phyloP scores from a whole-genome alignment of 2,797 vertebrate species.

The Acanthurus tractus region DNA sequence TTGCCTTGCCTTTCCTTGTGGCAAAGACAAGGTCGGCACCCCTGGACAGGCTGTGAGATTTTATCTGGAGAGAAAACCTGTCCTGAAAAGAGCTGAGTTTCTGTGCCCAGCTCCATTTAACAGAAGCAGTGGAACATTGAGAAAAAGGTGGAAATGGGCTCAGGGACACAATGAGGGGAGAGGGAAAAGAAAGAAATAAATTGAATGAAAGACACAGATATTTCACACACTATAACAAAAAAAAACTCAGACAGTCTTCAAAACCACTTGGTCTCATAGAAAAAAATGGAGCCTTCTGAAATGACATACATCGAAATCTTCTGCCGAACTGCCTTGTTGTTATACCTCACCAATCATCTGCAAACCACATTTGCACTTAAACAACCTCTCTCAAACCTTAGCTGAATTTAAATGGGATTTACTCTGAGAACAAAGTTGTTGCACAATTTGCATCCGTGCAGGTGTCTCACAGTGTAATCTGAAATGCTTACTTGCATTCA shows the following conservation, averaged over 20 bases:
- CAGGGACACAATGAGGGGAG: constrained; percentile 7
- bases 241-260: too few relatives aligned
- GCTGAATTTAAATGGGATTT: not conserved
- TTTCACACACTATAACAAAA: constrained; percentile 16
- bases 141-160: constrained; percentile 38
- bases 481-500: not conserved
- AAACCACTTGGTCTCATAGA: too few relatives aligned
- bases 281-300: not conserved
- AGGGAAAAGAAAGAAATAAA: constrained; percentile 9
- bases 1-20: constrained; percentile 29
- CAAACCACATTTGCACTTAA: not conserved
- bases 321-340: not conserved
- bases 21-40: constrained; percentile 61
- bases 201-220: constrained; percentile 24
- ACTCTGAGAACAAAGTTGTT: not conserved
- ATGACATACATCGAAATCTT: constrained; percentile 7
- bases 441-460: not conserved
- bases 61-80: constrained; percentile 68
- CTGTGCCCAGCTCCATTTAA: constrained; percentile 53
- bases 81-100: constrained; percentile 43
- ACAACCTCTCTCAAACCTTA: not conserved
- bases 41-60: constrained; percentile 54
- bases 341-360: constrained; percentile 4
- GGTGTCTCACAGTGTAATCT: not conserved
- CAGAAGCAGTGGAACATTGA: constrained; percentile 37